phyloP scores from a whole-genome alignment of 2,888 invertebrate genomes.

The Microplitis deprimator region DNA sequence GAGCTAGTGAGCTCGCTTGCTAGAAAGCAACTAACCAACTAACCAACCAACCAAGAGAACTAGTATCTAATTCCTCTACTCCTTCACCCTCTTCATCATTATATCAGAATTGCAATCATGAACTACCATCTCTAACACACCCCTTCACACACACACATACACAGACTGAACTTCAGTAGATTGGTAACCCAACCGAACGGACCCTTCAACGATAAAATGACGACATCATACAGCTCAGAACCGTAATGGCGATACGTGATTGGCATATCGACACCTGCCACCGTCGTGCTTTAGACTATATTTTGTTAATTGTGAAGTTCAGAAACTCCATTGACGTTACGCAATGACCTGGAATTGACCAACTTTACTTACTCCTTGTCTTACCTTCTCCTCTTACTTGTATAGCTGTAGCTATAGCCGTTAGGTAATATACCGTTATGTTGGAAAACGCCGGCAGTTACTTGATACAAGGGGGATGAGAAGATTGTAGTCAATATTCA shows the following conservation, averaged over 20 bases:
- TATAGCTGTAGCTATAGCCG: background rate
- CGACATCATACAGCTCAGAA: slow-evolving; percentile 44
- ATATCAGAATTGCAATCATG: slow-evolving; percentile 39
- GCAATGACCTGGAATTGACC: slow-evolving; percentile 41
- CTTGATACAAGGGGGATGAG: background rate
- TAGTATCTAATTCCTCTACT: slow-evolving; percentile 19
- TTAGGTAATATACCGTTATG: slow-evolving; percentile 12
- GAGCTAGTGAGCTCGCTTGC: background rate
- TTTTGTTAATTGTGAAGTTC: slow-evolving; percentile 55
- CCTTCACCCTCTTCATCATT: slow-evolving; percentile 6
- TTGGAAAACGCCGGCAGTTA: background rate
- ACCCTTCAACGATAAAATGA: slow-evolving; percentile 46
- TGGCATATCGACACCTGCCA: slow-evolving; percentile 64
- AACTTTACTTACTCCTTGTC: slow-evolving; percentile 37
- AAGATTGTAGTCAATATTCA: background rate
- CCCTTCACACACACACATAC: background rate
- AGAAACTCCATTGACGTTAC: slow-evolving; percentile 46
- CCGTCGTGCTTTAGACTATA: slow-evolving; percentile 47
- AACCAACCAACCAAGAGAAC: background rate
- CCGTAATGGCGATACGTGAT: slow-evolving; percentile 58
- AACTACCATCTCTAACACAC: slow-evolving; percentile 39
- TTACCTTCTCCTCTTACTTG: slow-evolving; percentile 1
- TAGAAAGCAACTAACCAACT: background rate
- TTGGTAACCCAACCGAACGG: slow-evolving; percentile 40
- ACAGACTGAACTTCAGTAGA: background rate